Percentiles rank a stretch among this genome's conserved stretches.
Evolutionary conservation across 2,888 invertebrate genomes (phyloP).

Genomic region (Drosophila tripunctata): DNA sequence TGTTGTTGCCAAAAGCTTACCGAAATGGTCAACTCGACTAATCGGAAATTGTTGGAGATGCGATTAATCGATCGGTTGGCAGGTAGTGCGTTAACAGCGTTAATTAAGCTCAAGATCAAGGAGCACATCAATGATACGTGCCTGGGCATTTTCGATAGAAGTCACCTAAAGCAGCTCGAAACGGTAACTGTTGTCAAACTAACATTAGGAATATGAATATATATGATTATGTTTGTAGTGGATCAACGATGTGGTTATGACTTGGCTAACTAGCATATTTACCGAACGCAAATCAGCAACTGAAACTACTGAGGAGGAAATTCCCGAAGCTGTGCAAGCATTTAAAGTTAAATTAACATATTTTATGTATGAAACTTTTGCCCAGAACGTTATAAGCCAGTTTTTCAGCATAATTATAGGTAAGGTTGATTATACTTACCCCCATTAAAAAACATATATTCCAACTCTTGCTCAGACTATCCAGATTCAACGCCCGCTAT

Average conservation of each 20-base stretch:
- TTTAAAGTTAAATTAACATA: slow-evolving; percentile 91
- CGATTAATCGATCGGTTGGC: slow-evolving; percentile 92
- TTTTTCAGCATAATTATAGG: slow-evolving; percentile 97
- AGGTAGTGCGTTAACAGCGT: slow-evolving; percentile 92
- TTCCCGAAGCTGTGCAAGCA: slow-evolving; percentile 85
- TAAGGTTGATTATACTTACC: no score
- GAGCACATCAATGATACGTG: slow-evolving; percentile 93
- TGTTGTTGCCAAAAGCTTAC: slow-evolving; percentile 87
- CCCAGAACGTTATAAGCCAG: slow-evolving; percentile 94
- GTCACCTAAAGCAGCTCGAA: slow-evolving; percentile 91
- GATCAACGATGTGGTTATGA: slow-evolving; percentile 93
- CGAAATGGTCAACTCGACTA: slow-evolving; percentile 89
- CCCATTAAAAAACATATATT: no score
- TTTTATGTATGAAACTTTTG: slow-evolving; percentile 94
- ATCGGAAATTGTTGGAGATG: slow-evolving; percentile 90
- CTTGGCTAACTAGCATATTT: slow-evolving; percentile 94
- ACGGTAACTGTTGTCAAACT: slow-evolving; percentile 85
- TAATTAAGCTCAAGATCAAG: slow-evolving; percentile 93
- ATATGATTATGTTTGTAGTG: slow-evolving; percentile 86
- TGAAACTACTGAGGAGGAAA: slow-evolving; percentile 85
- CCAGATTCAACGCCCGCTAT: slow-evolving; percentile 97
- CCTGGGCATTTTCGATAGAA: slow-evolving; percentile 93
- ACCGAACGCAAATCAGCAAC: slow-evolving; percentile 87
- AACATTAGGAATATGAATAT: neutral
- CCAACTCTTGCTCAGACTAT: slow-evolving; percentile 87